These are phyloP conservation scores for Ennomos fuscantarius DNA, from an alignment of 2,888 invertebrate genomes.

Conservation along the genomic window DNA sequence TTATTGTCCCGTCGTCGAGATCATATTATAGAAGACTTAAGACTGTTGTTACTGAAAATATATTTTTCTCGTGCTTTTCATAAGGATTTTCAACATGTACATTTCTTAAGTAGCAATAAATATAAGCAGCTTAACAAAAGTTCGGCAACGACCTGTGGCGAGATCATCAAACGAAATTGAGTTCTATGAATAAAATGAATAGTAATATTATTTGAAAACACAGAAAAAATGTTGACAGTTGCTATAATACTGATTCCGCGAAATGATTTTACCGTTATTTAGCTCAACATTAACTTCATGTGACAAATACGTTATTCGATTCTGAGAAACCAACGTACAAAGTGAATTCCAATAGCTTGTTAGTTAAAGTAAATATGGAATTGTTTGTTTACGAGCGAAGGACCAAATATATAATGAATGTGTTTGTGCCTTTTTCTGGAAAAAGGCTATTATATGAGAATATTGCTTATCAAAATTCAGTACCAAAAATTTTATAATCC, in stretches of 20 bases:
- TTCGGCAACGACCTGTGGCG: too few species aligned
- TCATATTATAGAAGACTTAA: not conserved
- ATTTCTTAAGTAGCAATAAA: too few species aligned
- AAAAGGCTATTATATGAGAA: not conserved
- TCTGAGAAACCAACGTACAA: slow-evolving; percentile 14
- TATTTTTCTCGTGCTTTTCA: slow-evolving; percentile 8
- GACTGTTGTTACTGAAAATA: slow-evolving; percentile 14
- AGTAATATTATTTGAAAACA: too few species aligned
- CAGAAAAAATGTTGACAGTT: too few species aligned
- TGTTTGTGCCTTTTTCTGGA: too few species aligned
- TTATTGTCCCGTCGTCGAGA: slow-evolving; percentile 23
- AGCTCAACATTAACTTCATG: not conserved
- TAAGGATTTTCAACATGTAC: slow-evolving; percentile 1
- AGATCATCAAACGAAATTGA: too few species aligned
- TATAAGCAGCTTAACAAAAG: too few species aligned
- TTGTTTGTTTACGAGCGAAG: slow-evolving; percentile 8
- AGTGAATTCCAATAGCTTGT: slow-evolving; percentile 25
- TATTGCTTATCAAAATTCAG: not conserved
- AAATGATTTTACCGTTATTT: not conserved
- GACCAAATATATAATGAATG: not conserved
- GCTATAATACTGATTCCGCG: too few species aligned
- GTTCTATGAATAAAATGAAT: too few species aligned
- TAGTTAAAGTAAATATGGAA: slow-evolving; percentile 20
- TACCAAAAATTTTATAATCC: too few species aligned
- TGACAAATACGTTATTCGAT: slow-evolving; percentile 1